Evolutionary conservation across 2,888 invertebrate genomes (phyloP).

Genomic region (Slavum lentiscoides): DNA sequence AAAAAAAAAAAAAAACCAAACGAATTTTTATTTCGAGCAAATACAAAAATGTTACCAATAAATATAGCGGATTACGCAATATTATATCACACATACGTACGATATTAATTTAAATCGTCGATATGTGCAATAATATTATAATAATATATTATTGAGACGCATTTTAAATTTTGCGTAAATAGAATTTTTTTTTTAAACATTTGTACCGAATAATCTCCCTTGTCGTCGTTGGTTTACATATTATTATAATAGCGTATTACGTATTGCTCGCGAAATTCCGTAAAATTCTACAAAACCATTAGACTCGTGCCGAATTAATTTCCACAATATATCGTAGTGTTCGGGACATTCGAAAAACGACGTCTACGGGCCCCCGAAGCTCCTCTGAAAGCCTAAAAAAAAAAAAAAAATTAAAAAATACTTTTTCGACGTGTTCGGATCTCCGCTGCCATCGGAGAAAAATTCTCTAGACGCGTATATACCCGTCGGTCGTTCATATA

Average conservation of each 20-base stretch:
- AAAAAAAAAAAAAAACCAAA: too few species aligned
- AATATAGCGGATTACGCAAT: neutral
- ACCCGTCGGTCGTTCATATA: too few species aligned
- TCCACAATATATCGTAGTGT: slow-evolving; percentile 21
- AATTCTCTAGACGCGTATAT: too few species aligned
- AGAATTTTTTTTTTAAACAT: neutral
- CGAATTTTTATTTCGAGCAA: neutral
- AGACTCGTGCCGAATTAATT: slow-evolving; percentile 26
- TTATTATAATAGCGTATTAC: too few species aligned
- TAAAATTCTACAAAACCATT: slow-evolving; percentile 4
- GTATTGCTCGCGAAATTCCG: neutral
- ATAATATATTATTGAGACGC: too few species aligned
- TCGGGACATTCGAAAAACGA: slow-evolving; percentile 1
- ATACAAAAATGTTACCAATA: neutral
- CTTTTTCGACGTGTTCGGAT: too few species aligned
- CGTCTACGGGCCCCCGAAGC: neutral
- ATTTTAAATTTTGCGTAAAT: too few species aligned
- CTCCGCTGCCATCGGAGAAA: too few species aligned
- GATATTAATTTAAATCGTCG: neutral
- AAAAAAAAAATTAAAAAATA: too few species aligned
- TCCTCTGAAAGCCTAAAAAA: too few species aligned
- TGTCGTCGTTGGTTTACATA: neutral
- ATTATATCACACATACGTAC: too few species aligned
- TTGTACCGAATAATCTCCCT: neutral
- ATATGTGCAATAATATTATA: neutral